These are phyloP conservation scores for Plestiodon gilberti DNA, from an alignment of 2,113 vertebrate species.

Conservation along the genomic window DNA sequence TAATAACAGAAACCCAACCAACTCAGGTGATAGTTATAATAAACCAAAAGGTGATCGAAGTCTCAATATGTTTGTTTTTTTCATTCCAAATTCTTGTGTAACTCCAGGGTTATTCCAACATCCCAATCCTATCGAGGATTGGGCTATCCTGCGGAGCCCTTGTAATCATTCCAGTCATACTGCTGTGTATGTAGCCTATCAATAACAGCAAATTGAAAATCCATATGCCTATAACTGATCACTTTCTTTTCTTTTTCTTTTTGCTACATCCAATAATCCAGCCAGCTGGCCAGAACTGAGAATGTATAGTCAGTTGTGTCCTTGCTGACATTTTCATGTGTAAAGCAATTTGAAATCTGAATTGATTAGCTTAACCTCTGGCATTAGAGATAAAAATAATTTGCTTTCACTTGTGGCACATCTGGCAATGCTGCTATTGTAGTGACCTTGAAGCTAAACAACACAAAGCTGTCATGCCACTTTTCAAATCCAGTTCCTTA, in stretches of 20 bases:
- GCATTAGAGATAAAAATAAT: constrained; percentile 54
- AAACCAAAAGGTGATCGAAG: too few species aligned
- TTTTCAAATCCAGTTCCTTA: constrained; percentile 37
- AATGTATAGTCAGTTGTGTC: background rate
- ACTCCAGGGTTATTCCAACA: too few species aligned
- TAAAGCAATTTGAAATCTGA: constrained; percentile 44
- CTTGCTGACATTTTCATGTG: constrained; percentile 33
- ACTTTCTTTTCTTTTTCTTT: constrained; percentile 6
- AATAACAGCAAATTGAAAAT: too few species aligned
- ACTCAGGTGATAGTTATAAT: too few species aligned
- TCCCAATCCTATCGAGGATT: too few species aligned
- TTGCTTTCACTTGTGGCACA: constrained; percentile 36
- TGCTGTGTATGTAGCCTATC: too few species aligned
- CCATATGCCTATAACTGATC: too few species aligned
- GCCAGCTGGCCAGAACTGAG: constrained; percentile 9
- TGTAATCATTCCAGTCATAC: too few species aligned
- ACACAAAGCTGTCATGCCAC: background rate
- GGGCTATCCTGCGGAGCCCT: too few species aligned
- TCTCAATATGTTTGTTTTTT: too few species aligned
- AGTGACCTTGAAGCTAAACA: constrained; percentile 46
- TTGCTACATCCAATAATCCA: constrained; percentile 25
- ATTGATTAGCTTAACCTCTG: constrained; percentile 45
- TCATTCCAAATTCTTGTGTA: too few species aligned
- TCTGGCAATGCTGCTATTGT: constrained; percentile 54
- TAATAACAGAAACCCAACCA: too few species aligned